Evolutionary conservation across 2,797 vertebrate genomes (phyloP).

Genomic region (Siniperca undulata): DNA sequence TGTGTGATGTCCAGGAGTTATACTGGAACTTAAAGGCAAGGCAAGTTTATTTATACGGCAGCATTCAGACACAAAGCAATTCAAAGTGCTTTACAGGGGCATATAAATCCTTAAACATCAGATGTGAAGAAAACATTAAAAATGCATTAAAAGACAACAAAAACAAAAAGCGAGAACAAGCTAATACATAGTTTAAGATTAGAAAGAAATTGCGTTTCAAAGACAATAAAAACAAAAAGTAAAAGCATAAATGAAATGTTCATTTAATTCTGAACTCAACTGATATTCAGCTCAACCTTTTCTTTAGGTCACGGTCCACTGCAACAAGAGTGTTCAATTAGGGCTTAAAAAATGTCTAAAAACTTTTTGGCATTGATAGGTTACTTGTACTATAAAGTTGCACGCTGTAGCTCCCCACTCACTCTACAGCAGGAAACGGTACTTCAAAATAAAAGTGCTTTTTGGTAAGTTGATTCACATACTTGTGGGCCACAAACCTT

Average conservation of each 20-base stretch:
- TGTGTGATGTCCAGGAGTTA: neutral
- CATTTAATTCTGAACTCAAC: too few relatives aligned
- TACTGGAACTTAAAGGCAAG: neutral
- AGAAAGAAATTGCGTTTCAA: too few relatives aligned
- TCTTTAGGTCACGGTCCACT: neutral
- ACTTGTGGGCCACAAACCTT: neutral
- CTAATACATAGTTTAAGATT: too few relatives aligned
- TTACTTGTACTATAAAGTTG: neutral
- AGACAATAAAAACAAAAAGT: too few relatives aligned
- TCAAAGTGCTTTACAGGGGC: too few relatives aligned
- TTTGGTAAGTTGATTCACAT: neutral
- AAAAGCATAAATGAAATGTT: neutral
- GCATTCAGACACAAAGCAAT: too few relatives aligned
- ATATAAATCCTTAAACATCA: too few relatives aligned
- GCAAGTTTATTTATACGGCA: neutral
- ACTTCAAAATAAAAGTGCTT: constrained; percentile 1
- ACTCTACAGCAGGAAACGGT: neutral
- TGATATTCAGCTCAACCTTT: neutral
- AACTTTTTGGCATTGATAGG: neutral
- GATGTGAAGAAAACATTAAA: too few relatives aligned
- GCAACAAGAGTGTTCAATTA: neutral
- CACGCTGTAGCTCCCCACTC: too few relatives aligned
- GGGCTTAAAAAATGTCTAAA: neutral
- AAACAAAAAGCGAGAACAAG: too few relatives aligned
- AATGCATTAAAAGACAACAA: too few relatives aligned